Evolutionary conservation across 1,140 invertebrate genomes (phyloP), one percentile per base, ranked within the genome.

Genomic region (Drosophila ogumai): DNA sequence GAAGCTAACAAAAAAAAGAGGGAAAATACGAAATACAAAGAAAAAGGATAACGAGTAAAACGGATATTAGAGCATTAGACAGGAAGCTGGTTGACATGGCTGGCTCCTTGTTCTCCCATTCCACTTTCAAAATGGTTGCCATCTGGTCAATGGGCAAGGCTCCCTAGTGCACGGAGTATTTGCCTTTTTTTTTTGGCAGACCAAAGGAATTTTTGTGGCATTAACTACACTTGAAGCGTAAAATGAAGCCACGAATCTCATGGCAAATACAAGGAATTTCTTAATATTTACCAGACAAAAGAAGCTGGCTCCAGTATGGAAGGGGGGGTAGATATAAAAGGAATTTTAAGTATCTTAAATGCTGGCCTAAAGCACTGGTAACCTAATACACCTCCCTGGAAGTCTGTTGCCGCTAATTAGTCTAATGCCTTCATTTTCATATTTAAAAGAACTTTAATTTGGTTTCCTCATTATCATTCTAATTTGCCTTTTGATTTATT

Each of bases 11-110:
- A 22, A 38, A 40, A 43, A 43, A 55, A 36, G 31, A 34, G 28
- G 25, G 47, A 10, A 13, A 56, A 46, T n/a, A 15, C 10, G 43
- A 13, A 38, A 57, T 36, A 71, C 49, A 69, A 72, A 69, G 50
- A 49, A 72, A 71, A 58, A n/a, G 68, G 68, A 72, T 72, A 72
- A 72, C 85, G 85, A 88, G 85, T 80, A 79, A 79, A 88, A 88
- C 85, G 85, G 85, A 88, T 88, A 88, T 88, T 90, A 88, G 84
- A 84, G 85, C 65, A 88, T 88, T 90, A 90, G 77, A 84, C 85
- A 90, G 85, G 85, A 88, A 71, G 81, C 76, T 81, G 77, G 60
- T 49, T 68, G 84, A 84, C 80, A 85, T 72, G 72, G 64, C 46
- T 60, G 47, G 19, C 72, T 55, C 43, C 43, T 9, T 31, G 49